phyloP scores from a whole-genome alignment of 2,888 invertebrate genomes.

The Drosophila kokeensis region DNA sequence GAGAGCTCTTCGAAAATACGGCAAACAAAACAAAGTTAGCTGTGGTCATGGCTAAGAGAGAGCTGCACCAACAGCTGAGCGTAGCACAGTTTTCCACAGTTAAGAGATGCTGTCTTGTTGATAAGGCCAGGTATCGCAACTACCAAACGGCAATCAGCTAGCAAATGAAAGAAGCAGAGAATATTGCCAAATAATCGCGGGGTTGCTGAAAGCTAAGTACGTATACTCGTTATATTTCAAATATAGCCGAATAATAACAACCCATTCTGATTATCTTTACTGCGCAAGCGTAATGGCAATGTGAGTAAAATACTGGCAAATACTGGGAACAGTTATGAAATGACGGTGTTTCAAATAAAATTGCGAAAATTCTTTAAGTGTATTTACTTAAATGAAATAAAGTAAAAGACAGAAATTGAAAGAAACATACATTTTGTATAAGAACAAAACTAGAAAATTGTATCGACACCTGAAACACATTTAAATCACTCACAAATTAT shows the following conservation, averaged over 20 bases:
- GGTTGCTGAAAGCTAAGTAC: not conserved
- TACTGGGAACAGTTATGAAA: constrained; percentile 40
- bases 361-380: not conserved
- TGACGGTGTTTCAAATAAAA: not conserved
- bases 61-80: constrained; percentile 35
- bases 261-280: not conserved
- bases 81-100: constrained; percentile 52
- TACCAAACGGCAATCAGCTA: constrained; percentile 1
- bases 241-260: not conserved
- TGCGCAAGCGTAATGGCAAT: constrained; percentile 60
- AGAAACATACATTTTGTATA: not conserved
- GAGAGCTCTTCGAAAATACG: constrained; percentile 5
- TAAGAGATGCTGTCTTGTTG: not conserved
- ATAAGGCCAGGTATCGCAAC: constrained; percentile 25
- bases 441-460: not conserved
- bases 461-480: not conserved
- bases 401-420: not conserved
- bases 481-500: not conserved
- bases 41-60: constrained; percentile 53
- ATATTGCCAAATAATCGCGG: not conserved
- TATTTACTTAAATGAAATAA: not conserved
- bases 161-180: not conserved
- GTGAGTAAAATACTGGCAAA: constrained; percentile 29
- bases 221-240: not conserved
- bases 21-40: constrained; percentile 40